A percentile compares a stretch with the other conserved stretches of the same genome.
phyloP scores from a whole-genome alignment of 1,140 invertebrate genomes.

The Megalopta genalis region DNA sequence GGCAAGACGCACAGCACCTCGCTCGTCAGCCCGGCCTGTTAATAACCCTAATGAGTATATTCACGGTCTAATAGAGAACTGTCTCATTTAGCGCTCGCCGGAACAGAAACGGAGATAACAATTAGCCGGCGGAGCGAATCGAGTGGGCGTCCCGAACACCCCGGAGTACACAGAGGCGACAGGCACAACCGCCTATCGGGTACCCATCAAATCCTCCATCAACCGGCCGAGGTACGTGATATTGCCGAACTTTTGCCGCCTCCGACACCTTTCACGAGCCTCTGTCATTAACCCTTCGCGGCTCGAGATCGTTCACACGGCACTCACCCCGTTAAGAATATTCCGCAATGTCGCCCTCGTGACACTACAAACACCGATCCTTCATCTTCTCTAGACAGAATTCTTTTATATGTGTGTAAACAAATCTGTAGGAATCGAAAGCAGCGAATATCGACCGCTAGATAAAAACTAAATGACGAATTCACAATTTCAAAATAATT shows the following conservation, averaged over 20 bases:
- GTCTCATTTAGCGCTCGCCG: neutral
- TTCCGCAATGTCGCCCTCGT: too few species aligned
- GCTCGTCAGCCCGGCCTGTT: neutral
- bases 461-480: too few species aligned
- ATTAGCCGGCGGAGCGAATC: neutral
- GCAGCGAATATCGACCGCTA: too few species aligned
- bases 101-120: neutral
- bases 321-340: too few species aligned
- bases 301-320: neutral
- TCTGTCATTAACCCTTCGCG: neutral
- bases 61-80: neutral
- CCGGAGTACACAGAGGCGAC: neutral
- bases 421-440: too few species aligned
- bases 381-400: too few species aligned
- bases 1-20: neutral
- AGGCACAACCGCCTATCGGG: constrained; percentile 5
- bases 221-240: neutral
- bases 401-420: too few species aligned
- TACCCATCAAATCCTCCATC: neutral
- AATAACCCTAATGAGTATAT: neutral
- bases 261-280: neutral
- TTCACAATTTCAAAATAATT: too few species aligned
- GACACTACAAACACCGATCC: too few species aligned
- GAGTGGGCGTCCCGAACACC: neutral
- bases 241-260: neutral